These are phyloP conservation scores for Dasypogon diadema DNA, from an alignment of 2,888 invertebrate species.

Conservation along the genomic window DNA sequence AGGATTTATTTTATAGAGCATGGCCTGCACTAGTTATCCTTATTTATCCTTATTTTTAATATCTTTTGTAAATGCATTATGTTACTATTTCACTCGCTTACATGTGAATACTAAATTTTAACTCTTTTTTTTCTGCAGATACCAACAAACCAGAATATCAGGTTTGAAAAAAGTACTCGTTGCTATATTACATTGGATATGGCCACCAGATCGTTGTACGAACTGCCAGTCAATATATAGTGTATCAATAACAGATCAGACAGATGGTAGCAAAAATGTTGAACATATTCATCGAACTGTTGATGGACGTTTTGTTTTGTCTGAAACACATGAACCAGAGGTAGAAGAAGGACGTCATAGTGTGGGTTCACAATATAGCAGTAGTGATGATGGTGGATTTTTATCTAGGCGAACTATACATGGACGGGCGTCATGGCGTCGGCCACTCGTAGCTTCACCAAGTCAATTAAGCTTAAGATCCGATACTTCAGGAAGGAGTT, in stretches of 20 bases:
- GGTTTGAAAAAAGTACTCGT: constrained; percentile 81
- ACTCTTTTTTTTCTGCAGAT: constrained; percentile 71
- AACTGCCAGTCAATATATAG: constrained; percentile 70
- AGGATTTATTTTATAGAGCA: too few relatives aligned
- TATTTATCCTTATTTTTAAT: too few relatives aligned
- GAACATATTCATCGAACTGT: constrained; percentile 79
- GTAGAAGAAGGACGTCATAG: constrained; percentile 69
- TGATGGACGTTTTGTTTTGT: constrained; percentile 81
- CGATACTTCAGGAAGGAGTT: constrained; percentile 74
- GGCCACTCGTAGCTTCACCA: constrained; percentile 75
- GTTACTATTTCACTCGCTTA: constrained; percentile 19
- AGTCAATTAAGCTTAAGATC: constrained; percentile 77
- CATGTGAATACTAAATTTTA: neutral
- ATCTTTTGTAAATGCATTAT: too few relatives aligned
- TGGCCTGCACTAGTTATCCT: too few relatives aligned
- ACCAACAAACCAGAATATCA: constrained; percentile 95
- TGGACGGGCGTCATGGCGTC: constrained; percentile 75
- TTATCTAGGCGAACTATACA: constrained; percentile 73
- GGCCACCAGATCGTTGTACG: constrained; percentile 79
- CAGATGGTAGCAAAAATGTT: constrained; percentile 69
- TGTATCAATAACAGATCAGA: constrained; percentile 65
- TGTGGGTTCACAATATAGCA: constrained; percentile 72
- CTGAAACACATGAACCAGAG: constrained; percentile 62
- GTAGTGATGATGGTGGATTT: constrained; percentile 89
- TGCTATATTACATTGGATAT: constrained; percentile 80